Conservation (phyloP, 2,888 invertebrate species). For the Copidosoma aretas region DNA sequence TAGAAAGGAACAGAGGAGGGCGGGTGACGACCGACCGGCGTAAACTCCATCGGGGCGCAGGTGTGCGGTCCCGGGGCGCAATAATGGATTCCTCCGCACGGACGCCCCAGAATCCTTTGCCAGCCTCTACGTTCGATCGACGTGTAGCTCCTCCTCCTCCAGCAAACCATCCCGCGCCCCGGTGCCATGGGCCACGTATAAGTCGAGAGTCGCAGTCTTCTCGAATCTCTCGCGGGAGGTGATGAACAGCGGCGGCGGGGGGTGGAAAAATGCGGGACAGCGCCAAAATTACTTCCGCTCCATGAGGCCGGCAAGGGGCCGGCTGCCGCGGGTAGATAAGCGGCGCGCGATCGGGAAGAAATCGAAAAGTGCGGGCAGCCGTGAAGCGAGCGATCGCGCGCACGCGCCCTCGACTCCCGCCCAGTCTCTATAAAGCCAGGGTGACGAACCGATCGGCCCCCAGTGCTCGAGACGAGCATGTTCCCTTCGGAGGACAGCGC, state of each 20-base stretch:
- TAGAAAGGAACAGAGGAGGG: background rate
- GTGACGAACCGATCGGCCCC: constrained; percentile 49
- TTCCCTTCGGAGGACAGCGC: no score
- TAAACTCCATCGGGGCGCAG: constrained; percentile 51
- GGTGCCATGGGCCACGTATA: no score
- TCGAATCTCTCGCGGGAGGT: no score
- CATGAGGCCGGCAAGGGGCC: constrained; percentile 44
- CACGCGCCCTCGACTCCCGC: constrained; percentile 48
- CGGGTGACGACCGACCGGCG: background rate
- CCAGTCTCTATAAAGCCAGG: constrained; percentile 51
- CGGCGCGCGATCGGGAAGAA: constrained; percentile 49
- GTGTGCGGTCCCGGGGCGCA: constrained; percentile 44
- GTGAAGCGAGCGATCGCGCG: constrained; percentile 55
- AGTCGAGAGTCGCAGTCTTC: no score
- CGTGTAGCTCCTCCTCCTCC: no score
- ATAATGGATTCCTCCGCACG: constrained; percentile 32
- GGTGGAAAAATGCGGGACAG: background rate
- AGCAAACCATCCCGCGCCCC: no score
- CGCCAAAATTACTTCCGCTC: constrained; percentile 50
- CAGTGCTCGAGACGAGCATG: no score
- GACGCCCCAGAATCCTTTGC: background rate
- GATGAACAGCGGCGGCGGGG: background rate
- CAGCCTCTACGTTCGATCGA: background rate
- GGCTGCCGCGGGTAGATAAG: constrained; percentile 54
- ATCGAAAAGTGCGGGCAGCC: constrained; percentile 59